phyloP scores from a whole-genome alignment of 2,888 invertebrate genomes.

The Hirudinaria manillensis region DNA sequence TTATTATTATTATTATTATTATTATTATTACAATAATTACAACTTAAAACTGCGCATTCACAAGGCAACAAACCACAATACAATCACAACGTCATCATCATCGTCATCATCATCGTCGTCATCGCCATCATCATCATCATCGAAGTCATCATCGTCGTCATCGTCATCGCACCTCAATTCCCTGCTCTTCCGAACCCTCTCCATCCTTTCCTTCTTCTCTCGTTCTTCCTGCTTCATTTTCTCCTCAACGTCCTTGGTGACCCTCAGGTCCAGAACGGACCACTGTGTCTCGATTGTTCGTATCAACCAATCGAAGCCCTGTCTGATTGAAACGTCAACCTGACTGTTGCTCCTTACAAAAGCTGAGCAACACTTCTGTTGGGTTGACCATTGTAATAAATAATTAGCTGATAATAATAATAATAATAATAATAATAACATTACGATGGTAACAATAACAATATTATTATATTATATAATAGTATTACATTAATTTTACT shows the following conservation, averaged over 20 bases:
- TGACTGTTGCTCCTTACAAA: neutral
- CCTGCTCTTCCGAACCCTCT: constrained; percentile 54
- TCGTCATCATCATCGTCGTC: too few species aligned
- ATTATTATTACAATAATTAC: too few species aligned
- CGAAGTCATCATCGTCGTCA: too few species aligned
- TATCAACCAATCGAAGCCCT: constrained; percentile 63
- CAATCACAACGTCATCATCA: too few species aligned
- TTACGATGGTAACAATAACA: neutral
- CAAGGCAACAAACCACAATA: too few species aligned
- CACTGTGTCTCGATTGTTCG: constrained; percentile 66
- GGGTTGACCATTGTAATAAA: too few species aligned
- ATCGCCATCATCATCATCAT: too few species aligned
- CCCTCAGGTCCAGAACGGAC: constrained; percentile 63
- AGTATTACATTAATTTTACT: neutral
- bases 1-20: too few species aligned
- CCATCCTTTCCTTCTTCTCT: constrained; percentile 56
- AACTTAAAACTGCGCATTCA: too few species aligned
- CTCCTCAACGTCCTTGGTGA: constrained; percentile 61
- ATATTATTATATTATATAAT: constrained; percentile 5
- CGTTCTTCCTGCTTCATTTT: constrained; percentile 57
- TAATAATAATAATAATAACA: neutral
- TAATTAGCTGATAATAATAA: constrained; percentile 10
- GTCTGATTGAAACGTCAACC: constrained; percentile 18
- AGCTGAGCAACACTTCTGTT: constrained; percentile 27
- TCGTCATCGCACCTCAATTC: constrained; percentile 45